These are phyloP conservation scores for Leptodirus hochenwartii DNA, from an alignment of 2,888 invertebrate genomes.

Conservation along the genomic window DNA sequence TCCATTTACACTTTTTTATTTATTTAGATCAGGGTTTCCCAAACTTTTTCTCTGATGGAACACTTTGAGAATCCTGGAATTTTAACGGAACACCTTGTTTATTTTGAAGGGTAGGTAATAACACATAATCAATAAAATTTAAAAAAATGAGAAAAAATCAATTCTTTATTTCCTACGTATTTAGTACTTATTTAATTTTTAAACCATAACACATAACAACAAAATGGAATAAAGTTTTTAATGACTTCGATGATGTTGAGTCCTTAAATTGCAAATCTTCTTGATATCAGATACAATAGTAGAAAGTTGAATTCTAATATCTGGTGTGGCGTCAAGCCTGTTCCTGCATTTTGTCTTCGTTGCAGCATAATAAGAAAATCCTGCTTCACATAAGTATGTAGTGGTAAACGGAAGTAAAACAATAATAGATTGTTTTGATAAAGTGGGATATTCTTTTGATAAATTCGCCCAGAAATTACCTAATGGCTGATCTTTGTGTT, in stretches of 20 bases:
- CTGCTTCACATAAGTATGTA: slow-evolving; percentile 6
- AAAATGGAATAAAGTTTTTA: no score
- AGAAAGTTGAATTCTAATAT: slow-evolving; percentile 6
- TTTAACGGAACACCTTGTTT: no score
- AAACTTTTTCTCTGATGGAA: no score
- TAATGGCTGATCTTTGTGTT: slow-evolving; percentile 4
- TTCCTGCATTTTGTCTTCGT: slow-evolving; percentile 7
- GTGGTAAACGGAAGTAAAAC: slow-evolving; percentile 6
- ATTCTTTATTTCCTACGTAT: no score
- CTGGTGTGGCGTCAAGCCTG: slow-evolving; percentile 7
- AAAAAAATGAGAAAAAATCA: no score
- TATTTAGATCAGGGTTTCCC: no score
- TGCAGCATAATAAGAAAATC: slow-evolving; percentile 7
- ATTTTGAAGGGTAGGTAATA: no score
- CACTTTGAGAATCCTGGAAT: no score
- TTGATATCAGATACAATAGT: slow-evolving; percentile 7
- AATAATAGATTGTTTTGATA: slow-evolving; percentile 6
- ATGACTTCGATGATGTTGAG: slow-evolving; percentile 6
- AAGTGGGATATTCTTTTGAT: slow-evolving; percentile 3
- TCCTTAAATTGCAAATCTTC: slow-evolving; percentile 7
- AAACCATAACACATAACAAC: no score
- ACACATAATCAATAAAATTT: no score
- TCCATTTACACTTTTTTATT: no score
- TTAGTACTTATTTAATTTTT: no score
- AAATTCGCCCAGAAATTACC: slow-evolving; percentile 6